These are phyloP conservation scores for Oryzias dopingdopingensis DNA, from an alignment of 2,797 vertebrate genomes.

Conservation along the genomic window DNA sequence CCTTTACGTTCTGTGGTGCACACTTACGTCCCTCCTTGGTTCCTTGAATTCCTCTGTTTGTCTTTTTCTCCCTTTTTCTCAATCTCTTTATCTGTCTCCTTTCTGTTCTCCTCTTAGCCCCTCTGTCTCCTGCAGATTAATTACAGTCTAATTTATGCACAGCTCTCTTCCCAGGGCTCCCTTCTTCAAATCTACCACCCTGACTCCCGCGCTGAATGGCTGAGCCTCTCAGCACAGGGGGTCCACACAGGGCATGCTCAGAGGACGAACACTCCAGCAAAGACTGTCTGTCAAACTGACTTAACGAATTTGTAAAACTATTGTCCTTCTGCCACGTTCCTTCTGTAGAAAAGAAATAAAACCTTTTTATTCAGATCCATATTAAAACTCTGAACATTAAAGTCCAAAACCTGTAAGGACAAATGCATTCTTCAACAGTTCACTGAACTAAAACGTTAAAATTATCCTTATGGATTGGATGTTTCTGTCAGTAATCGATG, in stretches of 20 bases:
- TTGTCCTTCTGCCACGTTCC: too few relatives aligned
- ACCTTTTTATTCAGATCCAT: too few relatives aligned
- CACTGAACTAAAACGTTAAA: too few relatives aligned
- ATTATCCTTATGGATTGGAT: too few relatives aligned
- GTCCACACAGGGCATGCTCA: constrained; percentile 39
- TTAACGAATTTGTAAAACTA: not conserved
- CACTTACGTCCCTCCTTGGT: constrained; percentile 14
- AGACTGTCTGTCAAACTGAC: constrained; percentile 22
- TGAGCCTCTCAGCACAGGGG: constrained; percentile 37
- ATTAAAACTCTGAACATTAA: too few relatives aligned
- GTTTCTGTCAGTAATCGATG: too few relatives aligned
- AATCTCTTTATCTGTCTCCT: not conserved
- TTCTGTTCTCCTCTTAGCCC: constrained; percentile 9
- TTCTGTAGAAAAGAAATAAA: too few relatives aligned
- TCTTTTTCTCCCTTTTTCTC: constrained; percentile 19
- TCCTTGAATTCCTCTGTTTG: constrained; percentile 17
- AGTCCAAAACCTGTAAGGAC: too few relatives aligned
- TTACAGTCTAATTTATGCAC: constrained; percentile 52
- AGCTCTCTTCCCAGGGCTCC: constrained; percentile 45
- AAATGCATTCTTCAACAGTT: too few relatives aligned
- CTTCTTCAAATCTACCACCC: constrained; percentile 36
- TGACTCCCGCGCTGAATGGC: constrained; percentile 35
- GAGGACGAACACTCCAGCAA: constrained; percentile 13
- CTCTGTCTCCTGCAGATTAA: constrained; percentile 60
- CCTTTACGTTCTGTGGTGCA: constrained; percentile 23